Conservation (phyloP, 2,888 invertebrate species). For the Drosophila subquinaria region DNA sequence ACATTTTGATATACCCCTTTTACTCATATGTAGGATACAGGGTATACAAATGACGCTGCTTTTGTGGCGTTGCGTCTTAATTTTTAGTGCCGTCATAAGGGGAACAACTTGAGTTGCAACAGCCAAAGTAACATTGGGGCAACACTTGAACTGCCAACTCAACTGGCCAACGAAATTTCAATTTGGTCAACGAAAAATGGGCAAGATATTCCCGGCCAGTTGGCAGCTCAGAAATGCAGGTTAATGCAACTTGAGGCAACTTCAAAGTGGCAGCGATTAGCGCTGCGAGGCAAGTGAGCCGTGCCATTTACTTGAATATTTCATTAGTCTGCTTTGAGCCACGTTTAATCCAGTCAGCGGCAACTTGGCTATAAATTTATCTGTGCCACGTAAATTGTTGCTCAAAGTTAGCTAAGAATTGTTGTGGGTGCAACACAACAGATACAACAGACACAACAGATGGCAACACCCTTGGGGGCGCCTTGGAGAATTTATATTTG, state of each 20-base stretch:
- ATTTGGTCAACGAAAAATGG: conserved; percentile 38
- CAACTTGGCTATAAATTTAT: conserved; percentile 47
- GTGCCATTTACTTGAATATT: conserved; percentile 68
- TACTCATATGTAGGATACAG: too few species aligned
- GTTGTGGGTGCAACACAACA: conserved; percentile 59
- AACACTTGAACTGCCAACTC: conserved; percentile 22
- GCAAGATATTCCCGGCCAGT: not conserved
- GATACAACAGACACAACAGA: conserved; percentile 47
- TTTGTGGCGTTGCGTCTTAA: conserved; percentile 66
- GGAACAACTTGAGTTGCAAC: conserved; percentile 40
- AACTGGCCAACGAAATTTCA: conserved; percentile 33
- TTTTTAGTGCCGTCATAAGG: conserved; percentile 62
- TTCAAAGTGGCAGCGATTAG: conserved; percentile 49
- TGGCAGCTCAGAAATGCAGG: not conserved
- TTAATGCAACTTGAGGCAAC: conserved; percentile 43
- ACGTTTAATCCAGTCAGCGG: conserved; percentile 53
- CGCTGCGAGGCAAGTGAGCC: conserved; percentile 41
- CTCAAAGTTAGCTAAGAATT: conserved; percentile 49
- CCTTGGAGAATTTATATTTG: conserved; percentile 42
- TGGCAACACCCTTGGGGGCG: conserved; percentile 6
- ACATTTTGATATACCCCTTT: not conserved
- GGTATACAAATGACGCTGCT: conserved; percentile 31
- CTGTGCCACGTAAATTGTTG: conserved; percentile 68
- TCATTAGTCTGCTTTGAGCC: conserved; percentile 71
- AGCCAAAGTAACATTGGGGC: conserved; percentile 23